Evolutionary conservation across 2,797 vertebrate species (phyloP), one percentile per base, ranked within the genome.

Genomic region (Alfaro cultratus): DNA sequence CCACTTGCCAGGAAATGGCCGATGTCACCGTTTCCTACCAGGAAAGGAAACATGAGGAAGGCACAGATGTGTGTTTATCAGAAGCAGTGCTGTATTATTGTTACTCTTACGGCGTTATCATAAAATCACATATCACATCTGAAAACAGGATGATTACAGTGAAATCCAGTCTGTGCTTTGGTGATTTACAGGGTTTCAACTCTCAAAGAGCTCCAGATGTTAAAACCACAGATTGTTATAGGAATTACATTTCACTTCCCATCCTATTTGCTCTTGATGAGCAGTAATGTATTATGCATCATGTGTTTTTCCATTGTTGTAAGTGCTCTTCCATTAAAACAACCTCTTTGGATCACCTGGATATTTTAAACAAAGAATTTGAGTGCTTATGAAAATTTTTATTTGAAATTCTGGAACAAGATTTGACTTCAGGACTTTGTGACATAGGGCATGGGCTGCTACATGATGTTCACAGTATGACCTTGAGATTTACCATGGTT

Each of bases 371-470:
- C 34, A 73, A 43, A 49, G 31, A n/a, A 67, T n/a, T 16, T 1
- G 34, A 75, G 74, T 36, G 49, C 74, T 74, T 47, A 15, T 71
- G 64, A 93, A 92, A 94, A 95, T 34, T 93, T 73, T 73, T 53
- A 51, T 26, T 36, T 46, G 29, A 62, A 62, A 31, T 29, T 73
- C 5, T 74, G 31, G 31, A 53, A 5, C 10, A 53, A 39, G 21
- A 13, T 8, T 23, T 74, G 73, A 39, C 3, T 18, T 45, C 4
- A 41, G 36, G 39, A 41, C 11, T 51, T 53, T 55, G 12, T 41
- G 34, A 68, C 18, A 68, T 12, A 68, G 21, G 36, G 64, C 36
- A 68, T 41, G 0, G 10, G 10, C 34, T 36, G 16, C 18, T 64
- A 36, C 3, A 1, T 26, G 64, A 68, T 39, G 21, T 68, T 41